Base-by-base conservation (phyloP, 1,140 invertebrate genomes). In the Drosophila bocki region DNA sequence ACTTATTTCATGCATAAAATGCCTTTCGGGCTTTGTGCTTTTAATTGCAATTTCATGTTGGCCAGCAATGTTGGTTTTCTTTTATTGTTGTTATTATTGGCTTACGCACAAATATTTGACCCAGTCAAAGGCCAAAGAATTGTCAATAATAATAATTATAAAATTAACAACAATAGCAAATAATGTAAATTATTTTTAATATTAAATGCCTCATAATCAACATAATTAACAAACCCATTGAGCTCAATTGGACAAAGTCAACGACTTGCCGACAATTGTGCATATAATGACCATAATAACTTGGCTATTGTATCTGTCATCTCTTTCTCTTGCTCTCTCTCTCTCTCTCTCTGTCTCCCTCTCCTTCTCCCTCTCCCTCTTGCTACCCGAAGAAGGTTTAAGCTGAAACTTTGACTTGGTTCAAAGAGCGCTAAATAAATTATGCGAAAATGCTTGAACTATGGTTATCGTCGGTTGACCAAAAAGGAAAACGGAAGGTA, bases 171-270 rank as follows among this genome's bases (percentile, higher is more conserved):
- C 35, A 61, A 69, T 77, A 53, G 17, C 48, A 75, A 63, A 44
- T 53, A 42, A 39, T 45, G 39, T 37, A 39, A 41, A 67, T 59
- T 65, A 65, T 76, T 76, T 65, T 67, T 69, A 78, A 61, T 78
- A 69, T 50, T 69, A 78, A 78, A 78, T 78, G 56, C 32, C 45
- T 29, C 69, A 60, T 78, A 60, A 63, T 47, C 59, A 80, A 48
- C 62, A 58, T 48, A 67, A 80, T 84, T 84, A 85, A 85, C 72
- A 81, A 84, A 85, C 74, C 81, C 82, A 84, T 85, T 67, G 82
- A 75, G 82, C 78, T 76, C 82, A 84, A 84, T 84, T 84, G 84
- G 82, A 81, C 68, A 85, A 77, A 81, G 78, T 80, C 69, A 85
- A 81, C 63, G 69, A 29, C 60, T 61, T 29, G 29, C 9, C 8